Evolutionary conservation across 2,113 vertebrate species (phyloP).

Genomic region (Nycticebus coucang): DNA sequence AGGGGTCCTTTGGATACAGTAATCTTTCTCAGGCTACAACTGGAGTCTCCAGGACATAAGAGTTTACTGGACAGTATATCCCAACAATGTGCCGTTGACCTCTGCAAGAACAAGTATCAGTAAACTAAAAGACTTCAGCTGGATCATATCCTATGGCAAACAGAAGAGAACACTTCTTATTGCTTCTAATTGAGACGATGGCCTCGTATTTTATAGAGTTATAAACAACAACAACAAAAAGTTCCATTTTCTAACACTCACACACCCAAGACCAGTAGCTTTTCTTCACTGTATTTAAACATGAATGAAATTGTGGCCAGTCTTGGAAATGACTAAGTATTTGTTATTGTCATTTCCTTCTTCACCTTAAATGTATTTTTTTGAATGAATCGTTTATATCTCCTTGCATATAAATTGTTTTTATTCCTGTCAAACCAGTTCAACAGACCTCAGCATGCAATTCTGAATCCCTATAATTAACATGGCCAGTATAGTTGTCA

Average conservation of each 20-base stretch:
- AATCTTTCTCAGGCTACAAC: neutral
- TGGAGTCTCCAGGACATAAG: too few species aligned
- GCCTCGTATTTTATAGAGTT: neutral
- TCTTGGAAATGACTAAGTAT: neutral
- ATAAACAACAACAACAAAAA: neutral
- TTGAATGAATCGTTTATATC: neutral
- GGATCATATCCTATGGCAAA: neutral
- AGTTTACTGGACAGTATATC: neutral
- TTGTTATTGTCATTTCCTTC: neutral
- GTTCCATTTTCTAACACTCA: neutral
- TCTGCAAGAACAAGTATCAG: neutral
- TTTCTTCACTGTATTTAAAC: neutral
- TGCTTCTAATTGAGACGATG: neutral
- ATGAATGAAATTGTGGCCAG: neutral
- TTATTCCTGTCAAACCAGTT: neutral
- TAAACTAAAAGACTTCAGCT: neutral
- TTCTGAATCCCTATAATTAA: neutral
- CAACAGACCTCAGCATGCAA: neutral
- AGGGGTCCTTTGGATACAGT: neutral
- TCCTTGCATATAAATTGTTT: neutral
- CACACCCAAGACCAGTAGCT: neutral
- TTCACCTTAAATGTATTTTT: neutral
- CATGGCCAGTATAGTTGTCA: neutral
- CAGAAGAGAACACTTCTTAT: neutral
- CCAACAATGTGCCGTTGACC: neutral